Conservation (phyloP, 2,888 invertebrate species). For the Pimpla rufipes region DNA sequence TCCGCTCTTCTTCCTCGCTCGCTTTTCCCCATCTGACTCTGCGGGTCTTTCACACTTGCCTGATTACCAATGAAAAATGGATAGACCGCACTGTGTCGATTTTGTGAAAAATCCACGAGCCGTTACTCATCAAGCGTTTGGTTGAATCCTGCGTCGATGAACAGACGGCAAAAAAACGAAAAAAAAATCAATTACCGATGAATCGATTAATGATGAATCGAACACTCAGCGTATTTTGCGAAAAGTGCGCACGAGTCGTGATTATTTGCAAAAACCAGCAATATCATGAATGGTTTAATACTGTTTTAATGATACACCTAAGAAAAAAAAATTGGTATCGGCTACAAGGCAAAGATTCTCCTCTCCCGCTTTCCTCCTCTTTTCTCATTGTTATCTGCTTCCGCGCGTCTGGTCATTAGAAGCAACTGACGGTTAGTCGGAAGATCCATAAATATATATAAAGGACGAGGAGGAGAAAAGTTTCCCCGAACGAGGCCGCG, state of each 20-base stretch:
- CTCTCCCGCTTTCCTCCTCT: neutral
- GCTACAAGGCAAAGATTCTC: neutral
- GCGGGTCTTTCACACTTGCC: neutral
- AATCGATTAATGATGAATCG: too few relatives aligned
- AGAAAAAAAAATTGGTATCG: neutral
- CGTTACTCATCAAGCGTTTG: too few relatives aligned
- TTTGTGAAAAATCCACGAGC: neutral
- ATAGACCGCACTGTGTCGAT: neutral
- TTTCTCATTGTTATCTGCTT: constrained; percentile 15
- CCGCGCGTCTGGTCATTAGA: constrained; percentile 17
- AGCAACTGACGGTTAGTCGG: neutral
- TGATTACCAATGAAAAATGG: constrained; percentile 1
- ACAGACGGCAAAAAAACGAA: too few relatives aligned
- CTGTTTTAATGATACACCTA: neutral
- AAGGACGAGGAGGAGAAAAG: constrained; percentile 31
- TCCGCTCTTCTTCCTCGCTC: neutral
- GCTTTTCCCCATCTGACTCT: neutral
- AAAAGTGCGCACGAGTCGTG: too few relatives aligned
- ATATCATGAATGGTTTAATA: neutral
- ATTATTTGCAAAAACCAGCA: neutral
- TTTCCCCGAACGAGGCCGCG: constrained; percentile 35
- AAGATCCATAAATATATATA: neutral
- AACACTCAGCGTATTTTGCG: too few relatives aligned
- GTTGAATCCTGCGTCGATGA: too few relatives aligned
- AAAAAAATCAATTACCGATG: too few relatives aligned